phyloP scores from a whole-genome alignment of 2,888 invertebrate species.

The Deilephila porcellus region DNA sequence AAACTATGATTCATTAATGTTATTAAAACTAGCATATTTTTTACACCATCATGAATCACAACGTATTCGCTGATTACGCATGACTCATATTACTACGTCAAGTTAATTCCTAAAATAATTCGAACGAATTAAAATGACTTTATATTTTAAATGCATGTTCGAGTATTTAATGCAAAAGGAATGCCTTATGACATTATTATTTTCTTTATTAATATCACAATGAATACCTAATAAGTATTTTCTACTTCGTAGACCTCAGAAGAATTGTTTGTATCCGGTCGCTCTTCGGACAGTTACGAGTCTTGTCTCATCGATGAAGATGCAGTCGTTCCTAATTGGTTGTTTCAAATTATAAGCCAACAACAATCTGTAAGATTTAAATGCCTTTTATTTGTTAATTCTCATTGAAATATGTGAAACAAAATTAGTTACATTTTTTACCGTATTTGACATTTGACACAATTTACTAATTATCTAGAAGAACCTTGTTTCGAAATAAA shows the following conservation, averaged over 20 bases:
- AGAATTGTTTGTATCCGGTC: constrained; percentile 69
- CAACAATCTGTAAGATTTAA: constrained; percentile 64
- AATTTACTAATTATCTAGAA: no score
- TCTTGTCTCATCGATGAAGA: constrained; percentile 72
- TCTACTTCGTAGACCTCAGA: constrained; percentile 66
- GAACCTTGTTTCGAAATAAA: no score
- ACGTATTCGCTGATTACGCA: no score
- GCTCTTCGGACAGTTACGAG: constrained; percentile 69
- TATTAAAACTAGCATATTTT: not conserved
- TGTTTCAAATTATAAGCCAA: constrained; percentile 70
- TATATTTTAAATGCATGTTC: no score
- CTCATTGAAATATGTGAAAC: not conserved
- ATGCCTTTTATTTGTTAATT: not conserved
- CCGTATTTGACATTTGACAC: no score
- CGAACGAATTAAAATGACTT: no score
- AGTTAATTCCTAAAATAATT: no score
- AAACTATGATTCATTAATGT: not conserved
- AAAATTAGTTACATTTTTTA: no score
- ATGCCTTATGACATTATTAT: not conserved
- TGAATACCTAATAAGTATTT: not conserved
- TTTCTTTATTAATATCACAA: not conserved
- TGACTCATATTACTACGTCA: no score
- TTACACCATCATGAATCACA: no score
- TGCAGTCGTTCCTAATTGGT: constrained; percentile 70
- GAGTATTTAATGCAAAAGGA: no score